Base-by-base conservation (phyloP, 2,888 invertebrate genomes). In the Chaetogeoica ovagalla region DNA sequence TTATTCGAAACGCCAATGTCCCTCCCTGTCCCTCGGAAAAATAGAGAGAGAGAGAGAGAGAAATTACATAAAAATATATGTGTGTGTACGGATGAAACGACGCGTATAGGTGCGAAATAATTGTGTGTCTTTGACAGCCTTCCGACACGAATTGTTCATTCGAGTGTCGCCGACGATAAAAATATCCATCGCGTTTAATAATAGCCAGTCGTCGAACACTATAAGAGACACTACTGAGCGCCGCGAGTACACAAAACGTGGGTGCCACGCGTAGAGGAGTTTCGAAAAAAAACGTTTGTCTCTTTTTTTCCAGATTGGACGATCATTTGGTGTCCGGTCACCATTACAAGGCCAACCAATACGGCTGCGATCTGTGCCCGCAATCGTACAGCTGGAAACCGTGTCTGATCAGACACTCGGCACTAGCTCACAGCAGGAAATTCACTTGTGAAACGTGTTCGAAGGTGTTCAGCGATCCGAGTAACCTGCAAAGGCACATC, bases 401-500 rank as follows among this genome's bases (percentile, higher is more conserved):
- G 0, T 89, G 94, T 83, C 88, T 96, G 76, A 90, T 94, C 82
- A 91, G 94, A 72, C 97, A 97, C 87, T 91, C 94, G 81, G 92
- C 94, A 3, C 88, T 93, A 70, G 90, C 90, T 62, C 94, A 95
- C 87, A 93, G 94, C 43, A 90, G 94, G 84, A 93, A 94, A 86
- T 97, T 95, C 87, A 92, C 94, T 83, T 97, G 97, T 88, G 97
- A 97, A 86, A 96, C 96, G 86, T 95, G 95, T 86, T 90, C 92
- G 83, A 94, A 93, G 91, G 92, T 94, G 63, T 98, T 97, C 90
- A 94, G 95, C 86, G 97, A 97, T 90, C 95, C 97, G 86, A 95
- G 95, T 88, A 96, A 96, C 89, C 91, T 97, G 84, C 97, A 97
- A 89, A 92, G 96, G 85, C 98, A 98, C 90, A 97, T 97, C 87